Conservation (phyloP, 1,140 invertebrate genomes). For the Periplaneta americana region DNA sequence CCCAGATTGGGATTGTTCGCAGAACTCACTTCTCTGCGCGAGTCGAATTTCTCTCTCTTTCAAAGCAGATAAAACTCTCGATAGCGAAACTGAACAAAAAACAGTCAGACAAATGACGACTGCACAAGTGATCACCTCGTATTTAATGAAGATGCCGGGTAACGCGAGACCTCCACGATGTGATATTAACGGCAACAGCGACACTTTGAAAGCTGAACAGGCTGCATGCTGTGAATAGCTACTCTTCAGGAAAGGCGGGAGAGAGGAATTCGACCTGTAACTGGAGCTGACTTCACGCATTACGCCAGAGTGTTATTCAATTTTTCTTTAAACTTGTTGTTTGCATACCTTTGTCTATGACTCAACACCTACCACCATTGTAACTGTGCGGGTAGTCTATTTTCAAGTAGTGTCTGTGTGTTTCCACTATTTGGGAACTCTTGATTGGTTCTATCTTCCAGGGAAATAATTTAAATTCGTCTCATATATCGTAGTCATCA, state of each 20-base stretch:
- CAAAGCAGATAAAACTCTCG: background rate
- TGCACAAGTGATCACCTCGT: background rate
- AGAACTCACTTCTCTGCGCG: background rate
- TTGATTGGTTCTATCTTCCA: too few relatives aligned
- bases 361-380: too few relatives aligned
- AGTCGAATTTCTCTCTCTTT: background rate
- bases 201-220: background rate
- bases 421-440: too few relatives aligned
- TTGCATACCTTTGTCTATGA: too few relatives aligned
- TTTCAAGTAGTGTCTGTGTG: too few relatives aligned
- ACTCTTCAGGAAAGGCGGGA: background rate
- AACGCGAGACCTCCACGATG: background rate
- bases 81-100: background rate
- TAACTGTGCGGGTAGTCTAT: too few relatives aligned
- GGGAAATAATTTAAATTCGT: too few relatives aligned
- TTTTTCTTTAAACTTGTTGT: background rate
- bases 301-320: background rate
- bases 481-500: too few relatives aligned
- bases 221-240: background rate
- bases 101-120: too few relatives aligned
- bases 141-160: background rate
- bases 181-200: background rate
- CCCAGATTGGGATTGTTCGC: too few relatives aligned
- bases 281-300: background rate
- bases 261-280: background rate